Percentiles rank a stretch among this genome's conserved stretches.
These are phyloP conservation scores for Poecilia velifera DNA, from an alignment of 2,797 vertebrate genomes.

Conservation along the genomic window DNA sequence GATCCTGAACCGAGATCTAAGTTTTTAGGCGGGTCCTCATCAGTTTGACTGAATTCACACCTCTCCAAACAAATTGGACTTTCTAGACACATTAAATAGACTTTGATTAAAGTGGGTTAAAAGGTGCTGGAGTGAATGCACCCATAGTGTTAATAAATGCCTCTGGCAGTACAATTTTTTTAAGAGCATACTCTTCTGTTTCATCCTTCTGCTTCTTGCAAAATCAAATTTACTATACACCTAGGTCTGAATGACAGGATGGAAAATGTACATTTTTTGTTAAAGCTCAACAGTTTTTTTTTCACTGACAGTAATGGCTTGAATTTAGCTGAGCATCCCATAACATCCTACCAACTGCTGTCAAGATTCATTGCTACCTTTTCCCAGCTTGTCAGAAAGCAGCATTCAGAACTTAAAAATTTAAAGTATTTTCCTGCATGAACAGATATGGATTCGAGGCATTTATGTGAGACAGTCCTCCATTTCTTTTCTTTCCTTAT, in stretches of 20 bases:
- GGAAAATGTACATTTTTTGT: slow-evolving; percentile 55
- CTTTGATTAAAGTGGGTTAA: no score
- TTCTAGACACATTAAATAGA: no score
- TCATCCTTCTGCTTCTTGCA: slow-evolving; percentile 21
- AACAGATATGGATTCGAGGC: slow-evolving; percentile 48
- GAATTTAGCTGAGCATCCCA: slow-evolving; percentile 49
- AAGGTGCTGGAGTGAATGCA: no score
- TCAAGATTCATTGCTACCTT: slow-evolving; percentile 30
- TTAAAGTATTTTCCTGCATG: slow-evolving; percentile 40
- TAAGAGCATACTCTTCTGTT: slow-evolving; percentile 10
- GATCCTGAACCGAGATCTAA: no score
- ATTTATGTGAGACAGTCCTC: slow-evolving; percentile 46
- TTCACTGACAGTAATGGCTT: slow-evolving; percentile 58
- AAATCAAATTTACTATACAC: slow-evolving; percentile 54
- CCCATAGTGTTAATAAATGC: not conserved
- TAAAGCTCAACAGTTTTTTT: slow-evolving; percentile 56
- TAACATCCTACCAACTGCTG: slow-evolving; percentile 29
- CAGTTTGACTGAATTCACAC: no score
- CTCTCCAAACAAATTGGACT: no score
- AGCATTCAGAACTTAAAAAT: slow-evolving; percentile 14
- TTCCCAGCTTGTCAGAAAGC: slow-evolving; percentile 23
- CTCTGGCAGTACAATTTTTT: no score
- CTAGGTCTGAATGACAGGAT: slow-evolving; percentile 60
- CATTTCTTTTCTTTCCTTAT: slow-evolving; percentile 33
- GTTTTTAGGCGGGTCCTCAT: no score